A percentile compares a stretch with the other conserved stretches of the same genome.
Evolutionary conservation across 2,113 vertebrate species (phyloP).

Genomic region (Catharus bicknelli): DNA sequence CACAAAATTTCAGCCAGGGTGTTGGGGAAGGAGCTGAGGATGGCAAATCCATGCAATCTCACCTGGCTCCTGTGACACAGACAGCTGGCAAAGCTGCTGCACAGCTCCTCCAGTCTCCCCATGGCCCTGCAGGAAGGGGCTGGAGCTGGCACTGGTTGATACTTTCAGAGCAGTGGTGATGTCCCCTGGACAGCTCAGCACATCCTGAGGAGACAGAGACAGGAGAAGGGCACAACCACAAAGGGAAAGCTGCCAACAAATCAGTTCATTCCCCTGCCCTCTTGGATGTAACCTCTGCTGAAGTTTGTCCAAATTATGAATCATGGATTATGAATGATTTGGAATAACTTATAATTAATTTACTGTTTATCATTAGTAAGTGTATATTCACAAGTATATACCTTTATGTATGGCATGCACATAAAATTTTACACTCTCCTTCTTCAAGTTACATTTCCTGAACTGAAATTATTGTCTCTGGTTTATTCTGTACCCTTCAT

Average conservation of each 20-base stretch:
- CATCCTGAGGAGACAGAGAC: accelerated
- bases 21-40: neutral
- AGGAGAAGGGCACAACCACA: neutral
- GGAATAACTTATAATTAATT: neutral
- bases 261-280: neutral
- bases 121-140: neutral
- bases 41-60: neutral
- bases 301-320: neutral
- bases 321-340: neutral
- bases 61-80: neutral
- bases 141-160: neutral
- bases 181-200: neutral
- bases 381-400: neutral
- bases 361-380: neutral
- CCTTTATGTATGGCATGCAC: accelerated
- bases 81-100: neutral
- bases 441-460: neutral
- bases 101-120: neutral
- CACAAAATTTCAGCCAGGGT: neutral
- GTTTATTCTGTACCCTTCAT: neutral
- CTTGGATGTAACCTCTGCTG: neutral
- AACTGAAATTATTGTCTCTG: neutral
- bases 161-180: neutral
- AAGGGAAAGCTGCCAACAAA: neutral
- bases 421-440: neutral